Evolutionary conservation across 2,888 invertebrate genomes (phyloP), one percentile per base, ranked within the genome.

Genomic region (Ryuthela nishihirai): DNA sequence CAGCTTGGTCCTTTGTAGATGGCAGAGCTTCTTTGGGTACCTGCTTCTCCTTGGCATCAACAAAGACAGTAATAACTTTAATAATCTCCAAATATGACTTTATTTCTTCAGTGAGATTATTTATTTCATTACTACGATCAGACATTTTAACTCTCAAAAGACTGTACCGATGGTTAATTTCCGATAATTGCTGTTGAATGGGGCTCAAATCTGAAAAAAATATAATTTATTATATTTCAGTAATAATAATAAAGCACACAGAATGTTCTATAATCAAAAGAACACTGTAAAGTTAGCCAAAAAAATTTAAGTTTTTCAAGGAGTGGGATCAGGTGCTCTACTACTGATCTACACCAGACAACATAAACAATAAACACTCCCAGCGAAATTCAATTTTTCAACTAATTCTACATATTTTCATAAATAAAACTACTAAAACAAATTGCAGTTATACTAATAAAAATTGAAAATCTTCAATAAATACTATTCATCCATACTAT

Each of bases 91-190:
- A 77, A 71, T 91, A 89, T 68, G 85, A 85, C 67, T 83, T 83
- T 12, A 95, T 77, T 72, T 92, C 92, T 17, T 92, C 92, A 47
- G 82, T 80, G 43, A 88, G 79, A 34, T 81, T 80, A 73, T 93
- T 90, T 26, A 97, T 78, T 73, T 97, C 95, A 5, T 83, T 81
- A 72, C 92, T 90, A 2, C 95, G 81, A 77, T 95, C 95, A 12
- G 83, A 79, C 54, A 97, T 81, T 69, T 88, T 85, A 40, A 89
- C 87, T 18, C 94, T 94, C 34, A 95, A 79, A 54, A 93, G 77
- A 43, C 87, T 85, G 76, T 95, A 97, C 36, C 95, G 83, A 76
- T 94, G 91, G 78, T 93, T 95, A 71, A 95, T 88, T 76, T 95
- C 94, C 1, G 87, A 84, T 40, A 97, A 77, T 72, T 95, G 93